These are phyloP conservation scores for Berghia stephanieae DNA, from an alignment of 1,140 invertebrate species.

Conservation along the genomic window DNA sequence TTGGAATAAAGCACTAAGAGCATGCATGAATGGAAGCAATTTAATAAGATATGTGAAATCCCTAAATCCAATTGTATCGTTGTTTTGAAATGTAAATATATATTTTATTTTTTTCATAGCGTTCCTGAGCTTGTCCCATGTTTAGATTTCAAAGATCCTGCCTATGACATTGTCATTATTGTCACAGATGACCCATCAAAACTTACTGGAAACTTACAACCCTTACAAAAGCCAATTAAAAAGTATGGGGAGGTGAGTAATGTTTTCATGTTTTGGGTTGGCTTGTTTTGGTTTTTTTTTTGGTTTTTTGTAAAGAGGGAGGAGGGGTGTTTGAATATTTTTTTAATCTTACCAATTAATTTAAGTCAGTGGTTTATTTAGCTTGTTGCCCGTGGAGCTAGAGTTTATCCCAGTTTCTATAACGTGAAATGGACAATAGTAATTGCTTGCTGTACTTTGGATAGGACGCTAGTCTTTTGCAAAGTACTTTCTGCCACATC, in stretches of 20 bases:
- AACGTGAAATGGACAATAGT: too few species aligned
- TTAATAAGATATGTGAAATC: too few species aligned
- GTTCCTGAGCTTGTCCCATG: conserved; percentile 46
- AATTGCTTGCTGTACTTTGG: too few species aligned
- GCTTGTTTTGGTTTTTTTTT: background rate
- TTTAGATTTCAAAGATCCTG: conserved; percentile 49
- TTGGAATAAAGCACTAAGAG: too few species aligned
- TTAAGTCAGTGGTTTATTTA: background rate
- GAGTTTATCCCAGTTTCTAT: background rate
- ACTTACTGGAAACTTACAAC: conserved; percentile 52
- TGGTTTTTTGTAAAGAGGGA: background rate
- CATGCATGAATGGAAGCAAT: too few species aligned
- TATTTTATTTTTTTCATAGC: conserved; percentile 38
- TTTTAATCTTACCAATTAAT: background rate
- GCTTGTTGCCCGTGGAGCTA: background rate
- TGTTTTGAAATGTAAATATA: too few species aligned
- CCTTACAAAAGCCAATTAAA: conserved; percentile 49
- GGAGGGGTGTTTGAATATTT: background rate
- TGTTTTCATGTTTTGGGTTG: background rate
- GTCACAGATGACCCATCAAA: conserved; percentile 57
- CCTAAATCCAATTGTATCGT: too few species aligned
- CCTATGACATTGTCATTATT: conserved; percentile 65
- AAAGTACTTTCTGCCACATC: too few species aligned
- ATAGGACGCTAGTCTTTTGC: too few species aligned
- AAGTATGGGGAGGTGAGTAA: conserved; percentile 52